Evolutionary conservation across 92 coral and sea anemone species (phyloP).

Genomic region (Phenganax subtilis): DNA sequence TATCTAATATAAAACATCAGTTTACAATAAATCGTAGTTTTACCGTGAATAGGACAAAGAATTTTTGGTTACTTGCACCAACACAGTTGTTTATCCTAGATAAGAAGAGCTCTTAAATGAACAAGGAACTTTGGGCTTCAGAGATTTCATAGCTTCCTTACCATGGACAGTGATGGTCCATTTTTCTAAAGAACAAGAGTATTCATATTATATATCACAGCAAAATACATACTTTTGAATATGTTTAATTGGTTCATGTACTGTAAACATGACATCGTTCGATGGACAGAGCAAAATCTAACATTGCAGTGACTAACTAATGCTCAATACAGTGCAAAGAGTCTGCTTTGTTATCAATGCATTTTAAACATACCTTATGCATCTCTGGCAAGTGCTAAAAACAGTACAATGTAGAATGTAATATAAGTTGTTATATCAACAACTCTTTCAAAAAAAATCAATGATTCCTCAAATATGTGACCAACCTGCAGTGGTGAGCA

Average conservation of each 20-base stretch:
- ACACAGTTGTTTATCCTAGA: slow-evolving; percentile 96
- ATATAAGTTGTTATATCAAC: too few relatives aligned
- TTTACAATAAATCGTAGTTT: slow-evolving; percentile 19
- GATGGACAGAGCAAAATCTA: too few relatives aligned
- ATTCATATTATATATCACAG: neutral
- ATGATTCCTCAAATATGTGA: neutral
- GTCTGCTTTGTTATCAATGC: neutral
- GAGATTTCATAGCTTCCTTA: neutral
- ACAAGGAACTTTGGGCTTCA: neutral
- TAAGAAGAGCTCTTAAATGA: neutral
- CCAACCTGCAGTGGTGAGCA: slow-evolving; percentile 95
- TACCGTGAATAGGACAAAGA: slow-evolving; percentile 91
- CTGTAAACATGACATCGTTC: too few relatives aligned
- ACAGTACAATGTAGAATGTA: neutral
- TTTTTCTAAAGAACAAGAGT: slow-evolving; percentile 60
- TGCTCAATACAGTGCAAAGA: too few relatives aligned
- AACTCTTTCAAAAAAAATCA: neutral
- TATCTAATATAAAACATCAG: neutral
- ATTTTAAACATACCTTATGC: slow-evolving; percentile 70
- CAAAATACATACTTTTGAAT: neutral
- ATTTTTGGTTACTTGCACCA: slow-evolving; percentile 96
- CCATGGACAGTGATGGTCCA: slow-evolving; percentile 92
- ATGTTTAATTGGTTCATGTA: neutral
- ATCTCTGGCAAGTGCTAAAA: slow-evolving; percentile 85
- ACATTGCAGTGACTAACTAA: too few relatives aligned